Evolutionary conservation across 2,888 invertebrate species (phyloP), one percentile per base, ranked within the genome.

Genomic region (Acleris emargana): DNA sequence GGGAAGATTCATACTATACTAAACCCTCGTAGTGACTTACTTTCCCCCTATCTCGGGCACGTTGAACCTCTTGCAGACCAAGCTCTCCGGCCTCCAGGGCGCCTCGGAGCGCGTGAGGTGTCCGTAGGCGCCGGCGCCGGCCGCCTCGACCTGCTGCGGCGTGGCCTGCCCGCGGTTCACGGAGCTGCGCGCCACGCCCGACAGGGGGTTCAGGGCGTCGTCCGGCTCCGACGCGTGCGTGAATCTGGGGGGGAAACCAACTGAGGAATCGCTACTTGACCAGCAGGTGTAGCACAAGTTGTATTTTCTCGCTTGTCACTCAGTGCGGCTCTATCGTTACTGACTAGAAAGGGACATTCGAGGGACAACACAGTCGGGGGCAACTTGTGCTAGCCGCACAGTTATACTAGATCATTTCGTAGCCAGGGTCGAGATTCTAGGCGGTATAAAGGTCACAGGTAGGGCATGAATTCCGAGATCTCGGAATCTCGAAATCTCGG

Each of bases 41-140:
- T 85, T 84, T 3, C 32, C 32, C 69, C 94, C 95, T 0, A 98
- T 97, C 82, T 98, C 96, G 0, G 98, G 97, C 32, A 99, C 95
- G 81, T 99, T 99, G 82, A 99, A 99, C 51, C 99, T 93, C 83
- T 97, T 97, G 81, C 98, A 99, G 0, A 99, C 92, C 7, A 97
- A 82, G 50, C 95, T 88, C 70, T 95, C 94, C 0, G 99, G 99
- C 71, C 95, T 94, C 99, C 99, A 99, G 52, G 94, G 90, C 0
- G 78, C 77, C 32, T 93, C 93, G 5, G 87, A 90, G 58, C 98
- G 89, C 0, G 97, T 98, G 78, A 96, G 93, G 67, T 93, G 93
- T 0, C 97, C 98, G 84, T 95, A 97, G 91, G 96, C 94, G 72
- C 96, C 97, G 82, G 94, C 92, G 73, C 93, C 93, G 0, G 96